phyloP scores from a whole-genome alignment of 1,140 invertebrate species.

The Anagrus nilaparvatae region DNA sequence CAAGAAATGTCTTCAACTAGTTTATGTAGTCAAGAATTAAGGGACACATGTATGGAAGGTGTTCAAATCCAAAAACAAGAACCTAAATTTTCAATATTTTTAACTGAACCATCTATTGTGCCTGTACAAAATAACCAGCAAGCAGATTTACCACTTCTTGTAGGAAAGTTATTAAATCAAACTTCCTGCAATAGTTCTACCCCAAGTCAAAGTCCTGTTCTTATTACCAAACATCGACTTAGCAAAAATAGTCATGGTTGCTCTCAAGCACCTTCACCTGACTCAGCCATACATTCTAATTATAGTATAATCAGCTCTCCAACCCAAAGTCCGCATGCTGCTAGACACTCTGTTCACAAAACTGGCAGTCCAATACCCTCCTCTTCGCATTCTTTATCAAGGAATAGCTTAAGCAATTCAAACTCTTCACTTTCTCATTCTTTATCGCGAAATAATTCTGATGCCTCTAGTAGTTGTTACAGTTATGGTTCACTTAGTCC shows the following conservation, averaged over 20 bases:
- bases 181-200: conserved; percentile 52
- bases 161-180: conserved; percentile 53
- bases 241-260: conserved; percentile 40
- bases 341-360: conserved; percentile 56
- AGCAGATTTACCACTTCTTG: conserved; percentile 46
- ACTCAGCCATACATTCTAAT: conserved; percentile 78
- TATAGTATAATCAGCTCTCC: conserved; percentile 72
- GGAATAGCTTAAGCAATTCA: conserved; percentile 41
- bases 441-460: conserved; percentile 78
- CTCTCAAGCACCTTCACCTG: conserved; percentile 53
- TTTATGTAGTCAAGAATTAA: conserved; percentile 41
- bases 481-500: conserved; percentile 64
- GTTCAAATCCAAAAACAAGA: conserved; percentile 34
- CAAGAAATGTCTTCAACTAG: conserved; percentile 51
- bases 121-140: conserved; percentile 34
- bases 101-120: too few relatives aligned
- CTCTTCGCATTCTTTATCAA: conserved; percentile 37
- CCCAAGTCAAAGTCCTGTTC: conserved; percentile 53
- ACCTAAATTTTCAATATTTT: too few relatives aligned
- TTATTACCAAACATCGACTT: conserved; percentile 49
- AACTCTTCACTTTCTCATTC: conserved; percentile 60
- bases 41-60: conserved; percentile 44
- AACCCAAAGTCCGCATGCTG: conserved; percentile 73
- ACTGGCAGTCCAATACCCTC: conserved; percentile 45
- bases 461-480: conserved; percentile 77